Conservation (phyloP, 2,113 vertebrate genomes). For the Sterrhoptilus dennistouni region DNA sequence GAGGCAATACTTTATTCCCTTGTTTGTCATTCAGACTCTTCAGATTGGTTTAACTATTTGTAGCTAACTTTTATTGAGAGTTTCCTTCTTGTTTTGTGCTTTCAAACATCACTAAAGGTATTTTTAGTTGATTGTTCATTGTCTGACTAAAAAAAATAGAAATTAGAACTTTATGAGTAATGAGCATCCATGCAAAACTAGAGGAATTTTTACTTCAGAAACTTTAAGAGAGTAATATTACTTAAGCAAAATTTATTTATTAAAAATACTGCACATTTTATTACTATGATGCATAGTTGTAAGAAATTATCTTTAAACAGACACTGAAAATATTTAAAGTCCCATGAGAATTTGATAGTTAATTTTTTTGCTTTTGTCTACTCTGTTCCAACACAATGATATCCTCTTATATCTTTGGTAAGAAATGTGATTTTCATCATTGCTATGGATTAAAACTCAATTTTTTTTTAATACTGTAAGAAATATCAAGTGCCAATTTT, state of each 20-base stretch:
- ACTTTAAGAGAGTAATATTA: not conserved
- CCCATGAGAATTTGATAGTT: not conserved
- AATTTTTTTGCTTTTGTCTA: not conserved
- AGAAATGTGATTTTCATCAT: not conserved
- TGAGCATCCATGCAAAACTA: not conserved
- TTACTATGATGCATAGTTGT: not conserved
- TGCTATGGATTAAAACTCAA: not conserved
- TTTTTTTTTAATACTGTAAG: not conserved
- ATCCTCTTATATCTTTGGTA: not conserved
- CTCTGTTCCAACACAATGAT: not conserved
- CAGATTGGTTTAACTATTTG: not conserved
- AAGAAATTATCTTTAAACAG: not conserved
- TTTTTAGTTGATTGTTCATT: not conserved
- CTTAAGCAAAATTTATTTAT: not conserved
- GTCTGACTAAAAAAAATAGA: not conserved
- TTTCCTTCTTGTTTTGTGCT: not conserved
- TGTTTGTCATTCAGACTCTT: not conserved
- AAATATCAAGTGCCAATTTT: not conserved
- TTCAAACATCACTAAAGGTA: not conserved
- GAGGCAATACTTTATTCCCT: not conserved
- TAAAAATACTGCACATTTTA: accelerated
- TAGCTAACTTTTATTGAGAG: not conserved
- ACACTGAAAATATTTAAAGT: not conserved
- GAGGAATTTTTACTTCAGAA: not conserved
- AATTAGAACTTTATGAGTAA: not conserved